Base-by-base conservation (phyloP, 2,888 invertebrate species). In the Ditula angustiorana region DNA sequence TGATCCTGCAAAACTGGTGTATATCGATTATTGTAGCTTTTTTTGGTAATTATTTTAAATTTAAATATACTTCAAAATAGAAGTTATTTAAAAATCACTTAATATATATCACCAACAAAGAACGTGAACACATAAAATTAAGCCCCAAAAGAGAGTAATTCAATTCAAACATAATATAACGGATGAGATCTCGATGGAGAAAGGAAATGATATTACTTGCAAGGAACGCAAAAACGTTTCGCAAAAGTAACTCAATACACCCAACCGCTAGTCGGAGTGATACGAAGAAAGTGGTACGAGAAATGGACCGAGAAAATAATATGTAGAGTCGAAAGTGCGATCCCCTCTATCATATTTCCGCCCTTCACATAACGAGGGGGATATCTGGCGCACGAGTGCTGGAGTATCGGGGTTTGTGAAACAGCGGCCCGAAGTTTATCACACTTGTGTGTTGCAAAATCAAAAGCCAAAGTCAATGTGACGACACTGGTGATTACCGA, bases 281-380 rank as follows among this genome's bases (percentile, higher is more conserved):
- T 46, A 46, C 44, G 44, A 33, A 24, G 47, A 46, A 58, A 63
- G 63, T 64, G 58, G 64, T 64, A 59, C 64, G 23, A 35, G 58
- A 64, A 58, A 64, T 59, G 64, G 53, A 59, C 59, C 59, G 47
- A 53, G 53, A 24, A 50, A 64, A 64, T 53, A 59, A 64, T 63
- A 64, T 53, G 59, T 47, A 59, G 26, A 57, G 53, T 59, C 59
- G 59, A 59, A 63, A 59, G 64, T 37, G 53, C 64, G 35, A 59
- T 28, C 58, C 61, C 46, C 23, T 53, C 46, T 59, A 59, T 64
- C 58, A 64, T 59, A 64, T 64, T 64, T 59, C 64, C 58, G 23
- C 46, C 53, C 58, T 21, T 8, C 58, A 23, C 63, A 37, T 64
- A 53, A 59, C 64, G 52, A 64, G 63, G 44, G 41, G 13, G 47